Evolutionary conservation across 2,797 vertebrate genomes (phyloP), one percentile per base, ranked within the genome.

Genomic region (Tokudaia muenninki): DNA sequence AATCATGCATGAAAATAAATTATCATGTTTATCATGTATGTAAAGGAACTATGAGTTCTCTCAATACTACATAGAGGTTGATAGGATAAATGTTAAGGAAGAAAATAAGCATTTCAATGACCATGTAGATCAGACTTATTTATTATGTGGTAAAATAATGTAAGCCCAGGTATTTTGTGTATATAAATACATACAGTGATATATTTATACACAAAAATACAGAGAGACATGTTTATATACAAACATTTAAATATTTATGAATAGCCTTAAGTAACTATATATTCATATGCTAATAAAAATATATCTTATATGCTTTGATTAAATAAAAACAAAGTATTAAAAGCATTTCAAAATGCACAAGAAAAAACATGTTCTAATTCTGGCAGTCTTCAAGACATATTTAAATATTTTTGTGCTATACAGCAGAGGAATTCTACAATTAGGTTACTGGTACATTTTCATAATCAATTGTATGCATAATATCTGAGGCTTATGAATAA

Each of bases 391-490:
- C 80, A 98, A 97, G 89, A 61, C 74, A 80, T 97, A 88, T 96
- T 97, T 98, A 98, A 97, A 97, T 96, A 95, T 77, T 95, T 96
- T 91, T 97, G 94, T 97, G 92, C 91, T 95, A 70, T 92, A 93
- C 95, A 97, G 95, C 80, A 95, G 88, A 97, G 61, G 87, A 96
- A 97, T 97, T 94, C 82, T 80, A 97, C 83, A 97, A 97, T 97
- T 97, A 97, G 94, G 92, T 97, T 97, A 98, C 94, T 94, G 84
- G 95, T 87, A 96, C 80, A 94, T 96, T 97, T 97, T 97, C 97
- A 96, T 95, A 98, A 97, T 97, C 96, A 97, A 94, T 92, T 96
- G 83, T 95, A 89, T 97, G 96, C 90, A 97, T 97, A 97, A 97
- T 95, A 97, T 88, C 88, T 78, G 70, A 97, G 80, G 31, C 57